These are phyloP conservation scores for Spicauda simplicius DNA, from an alignment of 2,888 invertebrate species.

Conservation along the genomic window DNA sequence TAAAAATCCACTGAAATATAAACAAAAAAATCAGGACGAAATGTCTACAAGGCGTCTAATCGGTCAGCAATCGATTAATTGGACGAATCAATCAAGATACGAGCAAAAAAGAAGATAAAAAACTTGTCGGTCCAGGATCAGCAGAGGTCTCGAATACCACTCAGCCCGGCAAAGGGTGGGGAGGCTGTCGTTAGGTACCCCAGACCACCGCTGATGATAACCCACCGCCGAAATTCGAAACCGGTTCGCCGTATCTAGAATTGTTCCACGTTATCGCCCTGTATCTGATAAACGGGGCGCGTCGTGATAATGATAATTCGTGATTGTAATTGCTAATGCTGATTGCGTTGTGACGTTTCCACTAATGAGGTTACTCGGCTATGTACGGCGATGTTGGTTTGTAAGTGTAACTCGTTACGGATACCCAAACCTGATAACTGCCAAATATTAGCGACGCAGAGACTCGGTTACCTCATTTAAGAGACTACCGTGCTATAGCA, in stretches of 20 bases:
- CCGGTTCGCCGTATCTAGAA: slow-evolving; percentile 61
- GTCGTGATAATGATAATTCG: slow-evolving; percentile 42
- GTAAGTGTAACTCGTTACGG: too few species aligned
- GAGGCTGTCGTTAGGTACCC: slow-evolving; percentile 73
- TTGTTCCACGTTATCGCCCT: slow-evolving; percentile 57
- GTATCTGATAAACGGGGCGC: slow-evolving; percentile 63
- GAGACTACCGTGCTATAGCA: too few species aligned
- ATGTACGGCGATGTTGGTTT: background rate
- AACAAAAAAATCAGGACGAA: slow-evolving; percentile 20
- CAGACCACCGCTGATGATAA: slow-evolving; percentile 82
- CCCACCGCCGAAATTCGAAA: slow-evolving; percentile 61
- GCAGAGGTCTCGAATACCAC: slow-evolving; percentile 86
- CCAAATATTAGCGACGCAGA: too few species aligned
- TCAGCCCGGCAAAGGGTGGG: slow-evolving; percentile 64
- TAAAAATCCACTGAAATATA: slow-evolving; percentile 4
- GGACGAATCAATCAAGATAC: slow-evolving; percentile 76
- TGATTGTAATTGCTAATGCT: slow-evolving; percentile 44
- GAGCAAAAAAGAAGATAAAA: slow-evolving; percentile 75
- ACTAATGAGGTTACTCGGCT: slow-evolving; percentile 17
- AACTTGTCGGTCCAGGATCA: slow-evolving; percentile 72
- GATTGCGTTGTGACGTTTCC: slow-evolving; percentile 40
- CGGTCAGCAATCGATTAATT: slow-evolving; percentile 64
- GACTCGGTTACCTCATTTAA: too few species aligned
- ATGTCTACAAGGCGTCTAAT: slow-evolving; percentile 36
- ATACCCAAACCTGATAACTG: too few species aligned